Base-by-base conservation (phyloP, 2,113 vertebrate species). In the Callopanchax toddi region DNA sequence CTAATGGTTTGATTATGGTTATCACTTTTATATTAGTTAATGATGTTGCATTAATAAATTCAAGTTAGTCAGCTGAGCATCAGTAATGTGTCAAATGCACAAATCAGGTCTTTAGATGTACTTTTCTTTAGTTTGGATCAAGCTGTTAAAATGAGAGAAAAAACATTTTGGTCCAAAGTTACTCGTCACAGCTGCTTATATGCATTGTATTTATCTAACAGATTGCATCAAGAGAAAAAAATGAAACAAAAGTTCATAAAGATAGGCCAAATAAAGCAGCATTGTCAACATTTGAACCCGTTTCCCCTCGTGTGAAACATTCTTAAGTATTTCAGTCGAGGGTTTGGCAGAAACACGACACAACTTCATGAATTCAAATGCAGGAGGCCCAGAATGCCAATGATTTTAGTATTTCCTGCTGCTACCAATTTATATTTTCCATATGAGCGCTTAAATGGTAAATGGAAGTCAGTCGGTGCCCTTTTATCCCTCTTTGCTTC, bases 351-450 rank as follows among this genome's bases (percentile, higher is more conserved):
- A 86, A 74, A 81, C 77, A 87, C n/a, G n/a, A 85, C 74, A 78
- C 83, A 86, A 72, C 53, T 83, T 90, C 81, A 89, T 86, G 85
- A 90, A 91, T 90, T 85, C 71, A 85, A 87, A 85, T 84, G 75
- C 69, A 43, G 26, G 60, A 57, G 76, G 81, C 61, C 61, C 68
- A 11, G 83, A 92, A 92, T 90, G 80, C 82, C 89, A 91, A 91
- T 86, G 76, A 51, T 74, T 82, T 82, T 48, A 60, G 49, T 69
- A 64, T 77, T 67, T 78, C 86, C 90, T 81, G 81, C 85, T 78
- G 89, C 83, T 84, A 89, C 79, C 88, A 87, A 92, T 91, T 93
- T 92, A 88, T 91, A 90, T 91, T 91, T 92, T 92, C 88, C 86
- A 91, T 91, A 89, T 80, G 78, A 90, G 88, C 89, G 81, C 79